A percentile compares a stretch with the other conserved stretches of the same genome.
These are phyloP conservation scores for Lepidocyrtinus sp. DNA, from an alignment of 2,888 invertebrate genomes.

Conservation along the genomic window DNA sequence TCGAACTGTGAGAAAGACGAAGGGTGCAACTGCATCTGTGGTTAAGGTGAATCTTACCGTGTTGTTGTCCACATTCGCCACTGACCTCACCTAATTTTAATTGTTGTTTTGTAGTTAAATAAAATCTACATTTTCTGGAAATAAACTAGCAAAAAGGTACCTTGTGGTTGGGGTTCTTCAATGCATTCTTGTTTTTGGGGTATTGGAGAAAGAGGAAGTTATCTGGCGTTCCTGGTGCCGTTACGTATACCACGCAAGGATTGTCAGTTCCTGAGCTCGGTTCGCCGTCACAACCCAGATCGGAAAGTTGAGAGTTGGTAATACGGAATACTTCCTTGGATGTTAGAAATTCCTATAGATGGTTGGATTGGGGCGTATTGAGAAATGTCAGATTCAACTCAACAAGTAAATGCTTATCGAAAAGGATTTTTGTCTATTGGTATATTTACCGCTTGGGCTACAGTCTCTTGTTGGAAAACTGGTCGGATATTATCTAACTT, in stretches of 20 bases:
- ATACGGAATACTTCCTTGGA: conserved; percentile 56
- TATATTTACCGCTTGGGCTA: conserved; percentile 53
- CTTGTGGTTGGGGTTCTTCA: conserved; percentile 59
- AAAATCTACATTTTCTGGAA: not conserved
- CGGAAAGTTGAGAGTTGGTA: not conserved
- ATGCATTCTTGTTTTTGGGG: conserved; percentile 48
- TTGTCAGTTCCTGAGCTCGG: not conserved
- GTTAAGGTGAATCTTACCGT: conserved; percentile 72
- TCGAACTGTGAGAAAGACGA: conserved; percentile 79
- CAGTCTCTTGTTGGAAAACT: conserved; percentile 25
- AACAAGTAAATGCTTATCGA: too few relatives aligned
- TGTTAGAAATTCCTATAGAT: conserved; percentile 54
- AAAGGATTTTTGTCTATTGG: not conserved
- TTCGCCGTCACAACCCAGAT: conserved; percentile 23
- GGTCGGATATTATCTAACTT: conserved; percentile 53
- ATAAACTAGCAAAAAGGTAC: conserved; percentile 28
- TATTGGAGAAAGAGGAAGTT: conserved; percentile 80
- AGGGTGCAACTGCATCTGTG: conserved; percentile 77
- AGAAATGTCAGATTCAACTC: not conserved
- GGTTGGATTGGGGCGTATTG: conserved; percentile 6
- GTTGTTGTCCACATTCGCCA: conserved; percentile 1
- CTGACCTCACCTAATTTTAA: not conserved
- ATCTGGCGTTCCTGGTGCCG: conserved; percentile 73
- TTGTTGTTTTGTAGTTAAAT: not conserved
- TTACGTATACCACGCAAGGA: conserved; percentile 56